Base-by-base conservation (phyloP, 1,140 invertebrate genomes). In the Octopus sinensis region DNA sequence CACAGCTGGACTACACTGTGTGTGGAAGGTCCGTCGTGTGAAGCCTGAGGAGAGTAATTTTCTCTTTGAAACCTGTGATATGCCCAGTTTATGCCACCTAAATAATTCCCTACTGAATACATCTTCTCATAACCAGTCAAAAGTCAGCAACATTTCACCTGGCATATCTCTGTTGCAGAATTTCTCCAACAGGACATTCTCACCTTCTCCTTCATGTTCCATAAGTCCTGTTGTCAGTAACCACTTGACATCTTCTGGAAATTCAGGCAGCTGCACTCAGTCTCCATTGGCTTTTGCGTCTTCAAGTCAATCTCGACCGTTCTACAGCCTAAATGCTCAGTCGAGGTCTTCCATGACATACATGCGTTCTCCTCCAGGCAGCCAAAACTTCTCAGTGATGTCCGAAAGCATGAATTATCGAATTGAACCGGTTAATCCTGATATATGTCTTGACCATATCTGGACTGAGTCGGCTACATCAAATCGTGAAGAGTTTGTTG, bases 361-460 rank as follows among this genome's bases (percentile, higher is more conserved):
- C 53, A 84, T 86, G 7, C 82, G 86, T 9, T 85, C 87, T 4
- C 86, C 87, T 7, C 83, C 85, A 53, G 82, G 85, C 4, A 83
- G 84, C 7, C 83, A 84, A 13, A 88, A 88, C 83, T 83, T 86
- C 12, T 88, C 88, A 12, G 80, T 87, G 13, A 83, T 88, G 62
- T 87, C 88, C 81, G 88, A 90, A 53, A 88, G 86, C 68, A 76
- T 86, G 68, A 82, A 81, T n/a, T 88, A 89, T 52, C 89, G 91
- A 56, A 92, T 93, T 5, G 93, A 95, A 84, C 95, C 95, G 5
- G 90, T 96, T 17, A 94, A 94, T 82, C 96, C 96, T 2, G 94
- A 95, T 85, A 92, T 97, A 78, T 97, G 96, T 89, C 91, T 97
- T 30, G 96, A 97, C 87, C 94, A 96, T 85, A 91, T 97, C 23